phyloP scores from a whole-genome alignment of 2,113 vertebrate genomes.

The Taxidea taxus region DNA sequence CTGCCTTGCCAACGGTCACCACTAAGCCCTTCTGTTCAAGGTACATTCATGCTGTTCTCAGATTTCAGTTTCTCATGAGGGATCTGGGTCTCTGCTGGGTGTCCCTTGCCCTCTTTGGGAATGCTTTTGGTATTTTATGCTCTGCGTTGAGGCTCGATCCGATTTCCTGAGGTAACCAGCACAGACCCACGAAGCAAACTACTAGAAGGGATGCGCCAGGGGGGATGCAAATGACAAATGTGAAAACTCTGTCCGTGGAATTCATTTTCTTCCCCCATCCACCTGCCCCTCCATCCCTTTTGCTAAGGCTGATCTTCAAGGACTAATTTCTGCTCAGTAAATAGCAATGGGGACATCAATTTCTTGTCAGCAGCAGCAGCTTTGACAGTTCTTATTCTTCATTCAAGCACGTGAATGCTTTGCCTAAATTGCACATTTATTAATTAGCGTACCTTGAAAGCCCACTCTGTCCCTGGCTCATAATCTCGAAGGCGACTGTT shows the following conservation, averaged over 20 bases:
- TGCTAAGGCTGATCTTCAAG: constrained; percentile 67
- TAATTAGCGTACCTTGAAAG: constrained; percentile 77
- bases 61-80: not conserved
- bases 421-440: constrained; percentile 79
- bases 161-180: not conserved
- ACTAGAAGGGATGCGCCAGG: not conserved
- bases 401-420: constrained; percentile 79
- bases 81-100: not conserved
- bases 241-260: constrained; percentile 21
- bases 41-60: not conserved
- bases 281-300: constrained; percentile 27
- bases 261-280: not conserved
- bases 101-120: not conserved
- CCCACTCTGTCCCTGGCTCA: constrained; percentile 54
- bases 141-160: not conserved
- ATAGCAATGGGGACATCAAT: constrained; percentile 81
- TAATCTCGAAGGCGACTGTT: constrained; percentile 26
- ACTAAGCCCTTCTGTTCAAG: not conserved
- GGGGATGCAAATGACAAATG: not conserved
- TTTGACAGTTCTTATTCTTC: constrained; percentile 75
- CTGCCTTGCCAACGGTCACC: not conserved
- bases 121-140: not conserved
- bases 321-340: constrained; percentile 82
- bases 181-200: not conserved
- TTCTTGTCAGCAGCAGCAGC: constrained; percentile 76